Base-by-base conservation (phyloP, 1,140 invertebrate genomes). In the Asobara japonica region DNA sequence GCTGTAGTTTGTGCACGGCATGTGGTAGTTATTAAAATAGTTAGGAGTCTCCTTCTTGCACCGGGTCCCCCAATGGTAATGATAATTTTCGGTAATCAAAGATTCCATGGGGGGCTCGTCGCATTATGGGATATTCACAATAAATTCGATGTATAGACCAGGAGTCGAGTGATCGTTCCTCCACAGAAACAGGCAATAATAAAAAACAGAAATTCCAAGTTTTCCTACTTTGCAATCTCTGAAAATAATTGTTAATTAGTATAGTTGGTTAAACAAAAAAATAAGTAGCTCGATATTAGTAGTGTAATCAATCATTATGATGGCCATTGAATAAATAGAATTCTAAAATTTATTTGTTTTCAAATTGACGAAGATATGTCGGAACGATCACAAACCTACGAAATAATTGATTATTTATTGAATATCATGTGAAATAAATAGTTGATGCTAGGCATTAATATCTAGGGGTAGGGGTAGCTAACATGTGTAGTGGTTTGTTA, bases 401-500 rank as follows among this genome's bases (percentile, higher is more conserved):
- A 2, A 56, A 27, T 41, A 67, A 41, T 45, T 64, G n/a, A 36
- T 5, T 36, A 36, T 6, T 36, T 5, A 25, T 56, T 13, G 22
- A 56, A 25, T 56, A 56, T 56, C 25, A 5, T 56, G 51, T 25
- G 22, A 22, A 56, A 18, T 56, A 18, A 25, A 56, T 18, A 25
- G 22, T n/a, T n/a, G 22, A 25, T 3, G n/a, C 25, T 56, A 62
- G 60, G 60, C 60, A 13, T 62, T 56, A 56, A 62, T 30, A 29
- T 13, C n/a, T 62, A 62, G 60, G 60, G 60, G 60, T 62, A 62
- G 60, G 86, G 81, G 82, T 87, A 87, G 87, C 85, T 88, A 87
- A 87, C 82, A 87, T 87, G 83, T 91, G 88, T 91, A 91, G 91
- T 89, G 89, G 87, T 92, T 91, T 93, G 93, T 94, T 95, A 90